These are phyloP conservation scores for Motacilla tschutschensis DNA, from an alignment of 2,113 vertebrate genomes.

Conservation along the genomic window DNA sequence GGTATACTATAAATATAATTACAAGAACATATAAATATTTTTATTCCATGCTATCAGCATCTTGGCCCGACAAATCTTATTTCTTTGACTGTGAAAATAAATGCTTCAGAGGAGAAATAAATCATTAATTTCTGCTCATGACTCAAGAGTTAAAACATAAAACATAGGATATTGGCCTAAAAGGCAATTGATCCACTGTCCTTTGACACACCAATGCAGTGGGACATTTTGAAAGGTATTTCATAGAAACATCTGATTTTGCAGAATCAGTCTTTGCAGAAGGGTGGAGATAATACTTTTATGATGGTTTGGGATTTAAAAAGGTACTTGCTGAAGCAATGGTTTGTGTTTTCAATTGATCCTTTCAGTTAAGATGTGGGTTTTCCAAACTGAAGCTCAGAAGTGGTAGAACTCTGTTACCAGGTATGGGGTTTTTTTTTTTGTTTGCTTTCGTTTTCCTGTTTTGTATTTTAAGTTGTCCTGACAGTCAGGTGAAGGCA, in stretches of 20 bases:
- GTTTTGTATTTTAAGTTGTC: background rate
- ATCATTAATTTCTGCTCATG: slow-evolving; percentile 49
- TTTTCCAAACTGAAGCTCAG: background rate
- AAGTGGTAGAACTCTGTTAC: background rate
- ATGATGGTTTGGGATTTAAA: background rate
- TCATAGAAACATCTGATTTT: background rate
- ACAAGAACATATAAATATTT: slow-evolving; percentile 33
- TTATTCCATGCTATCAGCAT: slow-evolving; percentile 4
- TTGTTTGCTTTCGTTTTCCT: background rate
- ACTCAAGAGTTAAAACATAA: slow-evolving; percentile 22
- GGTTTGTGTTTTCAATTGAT: background rate
- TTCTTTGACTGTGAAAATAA: slow-evolving; percentile 58
- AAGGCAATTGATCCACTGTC: background rate
- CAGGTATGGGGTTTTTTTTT: accelerated
- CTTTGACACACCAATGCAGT: slow-evolving; percentile 10
- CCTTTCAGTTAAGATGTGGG: background rate
- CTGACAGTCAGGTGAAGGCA: background rate
- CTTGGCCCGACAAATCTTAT: slow-evolving; percentile 44
- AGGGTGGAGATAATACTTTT: background rate
- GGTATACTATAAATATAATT: slow-evolving; percentile 62
- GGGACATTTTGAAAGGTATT: background rate
- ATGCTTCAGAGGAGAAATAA: slow-evolving; percentile 52
- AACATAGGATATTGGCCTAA: background rate
- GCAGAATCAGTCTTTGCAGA: background rate
- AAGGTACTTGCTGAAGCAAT: slow-evolving; percentile 4